Conservation (phyloP, 2,888 invertebrate genomes). For the Tanytarsus gracilentus region DNA sequence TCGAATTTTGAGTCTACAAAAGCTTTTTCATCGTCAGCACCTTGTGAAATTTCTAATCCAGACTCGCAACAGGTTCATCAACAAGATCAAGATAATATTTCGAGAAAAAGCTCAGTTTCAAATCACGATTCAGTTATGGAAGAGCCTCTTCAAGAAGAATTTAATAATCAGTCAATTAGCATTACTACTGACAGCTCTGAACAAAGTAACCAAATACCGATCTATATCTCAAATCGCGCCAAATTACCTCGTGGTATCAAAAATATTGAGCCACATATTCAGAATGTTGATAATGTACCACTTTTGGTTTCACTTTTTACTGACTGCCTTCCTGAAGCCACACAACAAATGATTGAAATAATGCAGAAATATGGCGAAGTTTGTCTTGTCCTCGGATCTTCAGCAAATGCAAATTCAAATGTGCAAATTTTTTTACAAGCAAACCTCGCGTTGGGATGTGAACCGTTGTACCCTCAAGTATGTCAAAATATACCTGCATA, state of each 20-base stretch:
- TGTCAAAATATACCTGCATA: slow-evolving; percentile 39
- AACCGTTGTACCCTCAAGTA: slow-evolving; percentile 79
- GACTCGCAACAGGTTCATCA: not conserved
- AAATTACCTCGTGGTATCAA: slow-evolving; percentile 94
- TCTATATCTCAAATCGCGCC: slow-evolving; percentile 88
- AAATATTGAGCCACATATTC: slow-evolving; percentile 91
- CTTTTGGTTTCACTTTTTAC: slow-evolving; percentile 94
- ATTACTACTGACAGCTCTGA: slow-evolving; percentile 84
- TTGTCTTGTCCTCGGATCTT: slow-evolving; percentile 87
- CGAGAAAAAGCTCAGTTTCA: slow-evolving; percentile 35
- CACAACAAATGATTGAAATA: slow-evolving; percentile 84
- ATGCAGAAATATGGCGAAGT: slow-evolving; percentile 95
- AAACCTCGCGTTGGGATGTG: slow-evolving; percentile 82
- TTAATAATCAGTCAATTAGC: slow-evolving; percentile 71
- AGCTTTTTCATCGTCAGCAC: slow-evolving; percentile 74
- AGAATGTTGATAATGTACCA: slow-evolving; percentile 94
- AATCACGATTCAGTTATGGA: slow-evolving; percentile 50
- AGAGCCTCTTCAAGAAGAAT: slow-evolving; percentile 34
- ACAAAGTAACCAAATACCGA: slow-evolving; percentile 74
- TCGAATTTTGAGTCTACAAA: slow-evolving; percentile 57
- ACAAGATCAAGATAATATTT: slow-evolving; percentile 32
- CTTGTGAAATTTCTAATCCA: slow-evolving; percentile 61
- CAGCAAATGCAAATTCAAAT: slow-evolving; percentile 78
- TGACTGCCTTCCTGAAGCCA: slow-evolving; percentile 89
- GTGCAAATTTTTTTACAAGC: slow-evolving; percentile 89